phyloP scores from a whole-genome alignment of 2,113 vertebrate genomes.

The Podarcis muralis region DNA sequence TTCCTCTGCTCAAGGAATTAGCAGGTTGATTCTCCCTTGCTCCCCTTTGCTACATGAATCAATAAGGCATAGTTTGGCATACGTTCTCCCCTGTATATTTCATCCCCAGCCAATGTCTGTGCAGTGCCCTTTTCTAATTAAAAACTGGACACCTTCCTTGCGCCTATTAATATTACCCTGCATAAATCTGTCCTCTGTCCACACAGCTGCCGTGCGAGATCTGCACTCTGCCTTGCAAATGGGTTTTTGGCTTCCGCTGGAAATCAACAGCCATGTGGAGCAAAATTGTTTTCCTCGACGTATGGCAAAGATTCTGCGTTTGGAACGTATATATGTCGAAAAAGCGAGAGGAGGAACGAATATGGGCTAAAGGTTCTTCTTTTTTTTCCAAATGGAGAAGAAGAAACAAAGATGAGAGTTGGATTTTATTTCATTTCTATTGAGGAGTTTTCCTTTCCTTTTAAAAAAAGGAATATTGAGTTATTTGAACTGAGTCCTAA shows the following conservation, averaged over 20 bases:
- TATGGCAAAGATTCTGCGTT: not conserved
- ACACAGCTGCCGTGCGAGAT: slow-evolving; percentile 18
- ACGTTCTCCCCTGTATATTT: slow-evolving; percentile 20
- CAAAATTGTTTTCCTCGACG: not conserved
- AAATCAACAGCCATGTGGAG: not conserved
- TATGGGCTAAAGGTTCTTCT: not conserved
- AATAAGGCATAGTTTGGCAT: slow-evolving; percentile 14
- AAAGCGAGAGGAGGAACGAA: not conserved
- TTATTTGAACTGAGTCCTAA: not conserved
- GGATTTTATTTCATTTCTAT: not conserved
- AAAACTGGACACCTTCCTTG: slow-evolving; percentile 34
- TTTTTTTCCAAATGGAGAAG: not conserved
- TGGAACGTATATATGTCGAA: not conserved
- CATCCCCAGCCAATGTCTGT: slow-evolving; percentile 22
- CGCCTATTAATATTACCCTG: slow-evolving; percentile 14
- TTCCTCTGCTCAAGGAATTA: slow-evolving; percentile 6
- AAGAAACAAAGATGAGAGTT: not conserved
- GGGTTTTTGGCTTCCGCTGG: slow-evolving; percentile 38
- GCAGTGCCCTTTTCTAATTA: slow-evolving; percentile 49
- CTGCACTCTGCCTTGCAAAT: not conserved
- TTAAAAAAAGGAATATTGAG: slow-evolving; percentile 5
- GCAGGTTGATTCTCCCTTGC: slow-evolving; percentile 11
- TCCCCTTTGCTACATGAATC: slow-evolving; percentile 10
- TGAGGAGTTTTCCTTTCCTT: not conserved
- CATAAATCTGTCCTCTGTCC: slow-evolving; percentile 19